Conservation (phyloP, 2,113 vertebrate species). For the Aleadryas rufinucha region DNA sequence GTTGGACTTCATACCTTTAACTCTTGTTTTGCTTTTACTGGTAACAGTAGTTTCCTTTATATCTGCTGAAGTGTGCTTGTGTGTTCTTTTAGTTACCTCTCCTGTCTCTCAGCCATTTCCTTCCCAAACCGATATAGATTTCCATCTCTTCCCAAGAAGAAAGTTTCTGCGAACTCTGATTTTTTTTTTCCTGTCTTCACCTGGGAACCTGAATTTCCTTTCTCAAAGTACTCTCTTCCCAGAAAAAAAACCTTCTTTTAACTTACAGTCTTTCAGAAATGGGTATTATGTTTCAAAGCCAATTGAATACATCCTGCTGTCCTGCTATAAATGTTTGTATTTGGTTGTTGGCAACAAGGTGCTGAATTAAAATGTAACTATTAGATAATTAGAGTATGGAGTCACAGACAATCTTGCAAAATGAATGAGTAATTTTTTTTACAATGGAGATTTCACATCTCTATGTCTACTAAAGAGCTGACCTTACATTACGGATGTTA, state of each 20-base stretch:
- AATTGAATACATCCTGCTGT: neutral
- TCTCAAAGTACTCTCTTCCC: neutral
- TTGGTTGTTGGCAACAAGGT: neutral
- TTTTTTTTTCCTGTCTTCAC: neutral
- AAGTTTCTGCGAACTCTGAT: neutral
- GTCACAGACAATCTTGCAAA: neutral
- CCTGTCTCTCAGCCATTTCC: neutral
- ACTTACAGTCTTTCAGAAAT: neutral
- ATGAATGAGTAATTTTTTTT: neutral
- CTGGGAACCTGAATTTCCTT: neutral
- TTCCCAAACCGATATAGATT: neutral
- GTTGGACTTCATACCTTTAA: conserved; percentile 27
- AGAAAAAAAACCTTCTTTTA: neutral
- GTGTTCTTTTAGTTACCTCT: neutral
- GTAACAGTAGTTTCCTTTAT: neutral
- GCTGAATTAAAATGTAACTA: neutral
- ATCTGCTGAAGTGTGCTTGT: neutral
- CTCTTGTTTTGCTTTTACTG: neutral
- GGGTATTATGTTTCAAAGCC: neutral
- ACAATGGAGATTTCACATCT: neutral
- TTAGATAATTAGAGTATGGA: neutral
- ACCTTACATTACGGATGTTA: neutral
- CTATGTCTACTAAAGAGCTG: neutral
- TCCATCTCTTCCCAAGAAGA: neutral
- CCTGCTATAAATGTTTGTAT: neutral